Percentiles rank a stretch among this genome's conserved stretches.
Evolutionary conservation across 2,113 vertebrate genomes (phyloP).

Genomic region (Thryonomys swinderianus): DNA sequence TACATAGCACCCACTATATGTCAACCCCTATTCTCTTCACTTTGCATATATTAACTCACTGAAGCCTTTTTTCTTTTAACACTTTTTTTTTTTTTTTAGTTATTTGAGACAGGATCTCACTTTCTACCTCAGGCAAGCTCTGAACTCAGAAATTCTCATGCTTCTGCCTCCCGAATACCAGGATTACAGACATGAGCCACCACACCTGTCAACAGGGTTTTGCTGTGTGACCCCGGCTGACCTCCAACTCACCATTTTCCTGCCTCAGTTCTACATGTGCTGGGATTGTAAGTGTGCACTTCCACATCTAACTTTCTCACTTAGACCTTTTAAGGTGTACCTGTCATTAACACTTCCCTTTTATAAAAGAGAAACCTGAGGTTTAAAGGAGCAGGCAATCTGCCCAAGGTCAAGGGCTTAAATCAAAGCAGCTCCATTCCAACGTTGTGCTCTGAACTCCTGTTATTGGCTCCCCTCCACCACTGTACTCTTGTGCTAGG

Average conservation of each 20-base stretch:
- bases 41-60: not conserved
- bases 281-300: not conserved
- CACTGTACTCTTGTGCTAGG: not conserved
- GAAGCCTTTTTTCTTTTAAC: not conserved
- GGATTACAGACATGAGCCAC: not conserved
- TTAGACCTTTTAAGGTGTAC: not conserved
- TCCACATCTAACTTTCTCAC: not conserved
- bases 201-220: too few relatives aligned
- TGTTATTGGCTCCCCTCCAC: not conserved
- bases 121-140: not conserved
- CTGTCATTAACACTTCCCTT: not conserved
- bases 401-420: not conserved
- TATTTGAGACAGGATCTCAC: not conserved
- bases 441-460: not conserved
- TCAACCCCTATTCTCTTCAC: not conserved
- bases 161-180: too few relatives aligned
- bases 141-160: not conserved
- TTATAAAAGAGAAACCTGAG: not conserved
- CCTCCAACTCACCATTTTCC: not conserved
- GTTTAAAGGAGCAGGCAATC: conserved; percentile 1
- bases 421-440: not conserved
- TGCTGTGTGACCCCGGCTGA: too few relatives aligned
- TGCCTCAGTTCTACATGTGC: too few relatives aligned
- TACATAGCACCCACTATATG: not conserved
- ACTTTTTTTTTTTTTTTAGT: too few relatives aligned